Percentiles rank a stretch among this genome's conserved stretches.
Conservation (phyloP, 2,797 vertebrate genomes). For the Myotis planiceps region DNA sequence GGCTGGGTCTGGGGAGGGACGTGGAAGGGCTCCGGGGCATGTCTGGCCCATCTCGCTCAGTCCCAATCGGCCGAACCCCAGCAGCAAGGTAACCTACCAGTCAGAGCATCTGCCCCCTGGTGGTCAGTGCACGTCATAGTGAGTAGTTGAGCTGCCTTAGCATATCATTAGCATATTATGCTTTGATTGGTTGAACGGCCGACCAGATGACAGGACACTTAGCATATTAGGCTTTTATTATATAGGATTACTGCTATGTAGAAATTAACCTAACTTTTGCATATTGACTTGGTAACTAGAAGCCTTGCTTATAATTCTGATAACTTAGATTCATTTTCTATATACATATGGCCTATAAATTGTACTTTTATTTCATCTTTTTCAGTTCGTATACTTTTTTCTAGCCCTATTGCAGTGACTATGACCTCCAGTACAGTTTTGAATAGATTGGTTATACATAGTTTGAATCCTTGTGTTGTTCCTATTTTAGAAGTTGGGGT, state of each 20-base stretch:
- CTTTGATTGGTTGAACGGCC: too few species aligned
- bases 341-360: background rate
- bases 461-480: background rate
- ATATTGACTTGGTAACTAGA: conserved; percentile 8
- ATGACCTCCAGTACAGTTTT: background rate
- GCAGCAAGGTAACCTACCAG: too few species aligned
- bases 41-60: too few species aligned
- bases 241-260: background rate
- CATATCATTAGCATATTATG: too few species aligned
- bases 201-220: too few species aligned
- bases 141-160: too few species aligned
- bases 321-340: conserved; percentile 22
- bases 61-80: too few species aligned
- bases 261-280: conserved; percentile 29
- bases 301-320: conserved; percentile 37
- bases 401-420: background rate
- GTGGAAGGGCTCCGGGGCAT: too few species aligned
- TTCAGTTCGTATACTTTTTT: background rate
- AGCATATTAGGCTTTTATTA: too few species aligned
- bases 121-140: too few species aligned
- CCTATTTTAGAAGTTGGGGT: conserved; percentile 25
- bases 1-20: too few species aligned
- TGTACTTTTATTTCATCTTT: conserved; percentile 14
- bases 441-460: background rate
- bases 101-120: too few species aligned